These are phyloP conservation scores for Spinus olivaceus DNA, from an alignment of 2,797 vertebrate species.

Conservation along the genomic window DNA sequence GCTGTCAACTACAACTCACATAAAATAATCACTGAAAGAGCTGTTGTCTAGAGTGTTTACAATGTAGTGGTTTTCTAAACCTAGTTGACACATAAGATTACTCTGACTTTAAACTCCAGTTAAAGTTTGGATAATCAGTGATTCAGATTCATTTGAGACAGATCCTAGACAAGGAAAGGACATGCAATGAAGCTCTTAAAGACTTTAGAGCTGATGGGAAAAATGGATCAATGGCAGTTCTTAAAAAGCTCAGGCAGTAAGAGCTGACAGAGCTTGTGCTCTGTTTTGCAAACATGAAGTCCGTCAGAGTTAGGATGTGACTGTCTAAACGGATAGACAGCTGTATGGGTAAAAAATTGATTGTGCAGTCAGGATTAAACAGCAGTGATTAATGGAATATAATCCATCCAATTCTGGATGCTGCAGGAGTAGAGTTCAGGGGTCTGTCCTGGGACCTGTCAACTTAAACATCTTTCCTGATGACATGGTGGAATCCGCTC, in stretches of 20 bases:
- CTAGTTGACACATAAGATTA: neutral
- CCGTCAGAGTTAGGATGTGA: neutral
- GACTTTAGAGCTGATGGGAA: accelerated
- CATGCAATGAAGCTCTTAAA: neutral
- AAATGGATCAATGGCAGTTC: neutral
- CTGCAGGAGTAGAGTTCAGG: neutral
- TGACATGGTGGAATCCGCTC: neutral
- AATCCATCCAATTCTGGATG: neutral
- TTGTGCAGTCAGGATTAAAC: neutral
- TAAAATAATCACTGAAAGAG: neutral
- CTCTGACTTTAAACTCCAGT: neutral
- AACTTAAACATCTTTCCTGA: neutral
- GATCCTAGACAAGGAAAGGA: neutral
- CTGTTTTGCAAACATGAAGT: neutral
- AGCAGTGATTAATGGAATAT: neutral
- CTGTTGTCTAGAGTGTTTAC: neutral
- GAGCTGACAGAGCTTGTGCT: neutral
- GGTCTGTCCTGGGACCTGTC: neutral
- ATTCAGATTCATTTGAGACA: neutral
- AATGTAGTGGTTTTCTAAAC: neutral
- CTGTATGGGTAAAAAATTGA: neutral
- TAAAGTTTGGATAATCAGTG: neutral
- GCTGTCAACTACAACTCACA: neutral
- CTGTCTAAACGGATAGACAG: neutral
- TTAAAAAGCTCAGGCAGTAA: neutral